Evolutionary conservation across 2,113 vertebrate species (phyloP), one percentile per base, ranked within the genome.

Genomic region (Vanacampus margaritifer): DNA sequence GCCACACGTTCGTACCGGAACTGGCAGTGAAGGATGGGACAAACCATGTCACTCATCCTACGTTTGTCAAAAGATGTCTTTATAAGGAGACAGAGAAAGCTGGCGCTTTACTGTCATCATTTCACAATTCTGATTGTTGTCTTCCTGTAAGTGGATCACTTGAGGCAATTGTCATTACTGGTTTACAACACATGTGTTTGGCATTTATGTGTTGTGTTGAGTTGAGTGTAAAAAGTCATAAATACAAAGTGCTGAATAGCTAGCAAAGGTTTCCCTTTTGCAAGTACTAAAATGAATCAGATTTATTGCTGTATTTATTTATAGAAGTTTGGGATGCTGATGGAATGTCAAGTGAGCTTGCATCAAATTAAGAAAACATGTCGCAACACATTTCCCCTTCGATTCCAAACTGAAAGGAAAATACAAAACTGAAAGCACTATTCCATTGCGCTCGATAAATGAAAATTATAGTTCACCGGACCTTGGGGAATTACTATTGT

Each of bases 111-210:
- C 64, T 81, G 80, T 75, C 72, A 23, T 53, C 70, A 81, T 90
- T 91, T 79, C 77, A 80, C 87, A 90, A 90, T 86, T 76, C 71
- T 80, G 68, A 64, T 74, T 71, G 82, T 61, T 84, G 82, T 82
- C 72, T 71, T 79, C 71, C 60, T 53, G 65, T 79, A 57, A 43
- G 61, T 71, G 67, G 78, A 87, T 84, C 80, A 78, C 76, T 78
- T 62, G 78, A 75, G 60, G 69, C 76, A 89, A 88, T 86, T 88
- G 89, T 80, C 81, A 84, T 86, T 84, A 85, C 61, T 76, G 60
- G 62, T 80, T 88, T 76, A 86, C 78, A 69, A 73, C 71, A 79
- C 84, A 79, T 80, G 79, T 88, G 76, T 86, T 90, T 84, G 76
- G 74, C 77, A 86, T 88, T 85, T 83, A 74, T 84, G 57, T 75